Percentiles rank a stretch among this genome's conserved stretches.
Conservation (phyloP, 1,140 invertebrate genomes). For the Rhagoletis zephyria region DNA sequence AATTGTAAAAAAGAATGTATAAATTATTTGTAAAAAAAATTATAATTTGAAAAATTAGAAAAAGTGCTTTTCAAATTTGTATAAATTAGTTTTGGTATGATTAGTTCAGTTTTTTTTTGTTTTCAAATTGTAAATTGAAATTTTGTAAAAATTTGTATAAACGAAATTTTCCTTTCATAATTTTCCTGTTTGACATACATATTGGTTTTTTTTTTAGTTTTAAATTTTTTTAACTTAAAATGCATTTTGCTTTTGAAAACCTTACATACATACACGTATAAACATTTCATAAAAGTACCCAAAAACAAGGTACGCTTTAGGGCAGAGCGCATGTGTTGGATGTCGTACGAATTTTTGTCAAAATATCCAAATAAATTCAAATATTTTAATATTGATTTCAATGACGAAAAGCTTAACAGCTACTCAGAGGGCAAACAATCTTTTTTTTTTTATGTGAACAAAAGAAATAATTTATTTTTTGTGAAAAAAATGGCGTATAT, state of each 20-base stretch:
- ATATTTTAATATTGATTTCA: no score
- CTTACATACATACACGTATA: not conserved
- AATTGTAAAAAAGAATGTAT: conserved; percentile 18
- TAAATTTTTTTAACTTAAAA: not conserved
- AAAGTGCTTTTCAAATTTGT: not conserved
- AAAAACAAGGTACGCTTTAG: conserved; percentile 70
- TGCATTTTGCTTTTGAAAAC: conserved; percentile 24
- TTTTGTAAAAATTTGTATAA: not conserved
- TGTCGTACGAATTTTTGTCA: conserved; percentile 63
- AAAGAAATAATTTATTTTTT: not conserved
- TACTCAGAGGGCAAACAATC: no score
- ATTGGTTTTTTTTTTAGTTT: no score
- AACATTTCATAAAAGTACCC: conserved; percentile 33
- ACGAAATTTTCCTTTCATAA: conserved; percentile 32
- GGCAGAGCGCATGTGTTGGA: conserved; percentile 74
- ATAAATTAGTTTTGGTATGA: conserved; percentile 44
- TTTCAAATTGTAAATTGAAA: conserved; percentile 23
- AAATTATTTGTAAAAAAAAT: conserved; percentile 28
- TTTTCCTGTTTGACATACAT: conserved; percentile 12
- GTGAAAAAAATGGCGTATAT: not conserved
- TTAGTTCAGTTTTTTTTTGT: conserved; percentile 5
- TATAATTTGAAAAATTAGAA: not conserved
- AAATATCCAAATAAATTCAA: not conserved
- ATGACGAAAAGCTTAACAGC: no score
- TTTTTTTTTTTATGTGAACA: not conserved